These are phyloP conservation scores for Phataginus tricuspis DNA, from an alignment of 2,797 vertebrate species.

Conservation along the genomic window DNA sequence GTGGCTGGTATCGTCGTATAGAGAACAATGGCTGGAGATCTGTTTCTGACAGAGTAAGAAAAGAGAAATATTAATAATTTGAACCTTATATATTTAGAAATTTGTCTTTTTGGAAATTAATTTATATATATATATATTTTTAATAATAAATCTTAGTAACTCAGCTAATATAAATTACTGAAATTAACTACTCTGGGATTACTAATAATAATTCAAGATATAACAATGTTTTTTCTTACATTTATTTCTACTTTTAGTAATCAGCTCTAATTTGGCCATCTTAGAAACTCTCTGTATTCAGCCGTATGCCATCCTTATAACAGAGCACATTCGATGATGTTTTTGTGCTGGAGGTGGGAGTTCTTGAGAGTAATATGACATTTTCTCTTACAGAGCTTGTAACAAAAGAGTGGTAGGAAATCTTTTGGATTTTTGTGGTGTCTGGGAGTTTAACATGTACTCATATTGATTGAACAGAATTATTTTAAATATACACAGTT, in stretches of 20 bases:
- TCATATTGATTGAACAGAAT: not conserved
- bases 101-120: constrained; percentile 29
- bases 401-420: not conserved
- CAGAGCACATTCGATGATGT: not conserved
- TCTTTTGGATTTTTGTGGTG: not conserved
- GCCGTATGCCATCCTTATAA: not conserved
- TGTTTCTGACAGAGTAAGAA: constrained; percentile 84
- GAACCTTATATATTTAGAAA: constrained; percentile 6
- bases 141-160: not conserved
- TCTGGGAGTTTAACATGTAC: not conserved
- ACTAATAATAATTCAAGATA: constrained; percentile 19
- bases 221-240: not conserved
- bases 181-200: not conserved
- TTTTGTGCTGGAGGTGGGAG: not conserved
- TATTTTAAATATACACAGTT: constrained; percentile 5
- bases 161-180: constrained; percentile 26
- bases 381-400: not conserved
- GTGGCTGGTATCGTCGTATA: constrained; percentile 88
- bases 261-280: constrained; percentile 29
- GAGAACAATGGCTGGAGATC: constrained; percentile 92
- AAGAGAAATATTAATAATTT: constrained; percentile 23
- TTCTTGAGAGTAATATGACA: not conserved
- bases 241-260: constrained; percentile 44
- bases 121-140: not conserved
- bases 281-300: not conserved